Base-by-base conservation (phyloP, 2,797 vertebrate species). In the Crenichthys baileyi region DNA sequence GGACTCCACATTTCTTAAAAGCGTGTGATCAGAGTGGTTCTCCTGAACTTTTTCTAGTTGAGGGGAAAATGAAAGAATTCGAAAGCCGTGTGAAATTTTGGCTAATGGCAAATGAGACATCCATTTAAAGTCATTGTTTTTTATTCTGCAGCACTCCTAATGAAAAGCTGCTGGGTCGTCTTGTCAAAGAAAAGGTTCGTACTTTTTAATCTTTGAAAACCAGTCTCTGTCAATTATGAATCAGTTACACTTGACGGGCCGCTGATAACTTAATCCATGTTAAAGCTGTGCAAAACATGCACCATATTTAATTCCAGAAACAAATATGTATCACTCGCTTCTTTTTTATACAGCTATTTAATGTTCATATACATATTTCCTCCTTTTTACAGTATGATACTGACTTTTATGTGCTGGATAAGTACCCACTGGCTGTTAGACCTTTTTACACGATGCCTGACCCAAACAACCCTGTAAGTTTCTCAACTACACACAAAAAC, bases 391-490 rank as follows among this genome's bases (percentile, higher is more conserved):
- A 99, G 98, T 99, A 99, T 15, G 98, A 99, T 83, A 99, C 98
- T 0, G 98, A 99, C 92, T 99, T 99, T 94, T 99, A 98, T 70
- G 97, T 99, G 88, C 97, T 99, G 94, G 98, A 99, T 92, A 99
- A 99, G 86, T 99, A 99, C 55, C 98, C 98, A 0, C 95, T 99
- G 95, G 97, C 97, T 87, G 98, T 99, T 82, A 95, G 98, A 91
- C 98, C 98, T 53, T 99, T 99, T 95, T 99, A 99, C 94, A 99
- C 98, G 12, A 99, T 99, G 98, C 98, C 98, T 56, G 98, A 99
- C 85, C 98, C 97, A 81, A 95, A 76, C 89, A 94, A 98, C 89
- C 92, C 95, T 31, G 98, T 99, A 92, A 97, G 98, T 97, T 55
- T 46, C 41, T 63, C 26, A 0, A 7, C 51, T 1, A 15, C 31